Percentiles rank a stretch among this genome's conserved stretches.
These are phyloP conservation scores for Rhingia rostrata DNA, from an alignment of 2,888 invertebrate genomes.

Conservation along the genomic window DNA sequence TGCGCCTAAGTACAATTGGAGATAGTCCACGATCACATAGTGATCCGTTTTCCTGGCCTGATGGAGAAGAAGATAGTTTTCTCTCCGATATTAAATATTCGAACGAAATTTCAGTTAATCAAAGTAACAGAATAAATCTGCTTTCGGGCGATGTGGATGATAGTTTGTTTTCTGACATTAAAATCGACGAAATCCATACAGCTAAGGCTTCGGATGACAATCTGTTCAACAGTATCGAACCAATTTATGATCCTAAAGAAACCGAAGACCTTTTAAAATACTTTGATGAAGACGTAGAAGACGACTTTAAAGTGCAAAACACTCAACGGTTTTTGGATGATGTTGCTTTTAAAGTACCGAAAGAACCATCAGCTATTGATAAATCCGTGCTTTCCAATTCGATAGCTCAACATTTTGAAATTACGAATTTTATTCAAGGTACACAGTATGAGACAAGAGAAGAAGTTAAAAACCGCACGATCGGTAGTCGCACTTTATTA, in stretches of 20 bases:
- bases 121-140: conserved; percentile 17
- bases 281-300: conserved; percentile 71
- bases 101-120: conserved; percentile 14
- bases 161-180: conserved; percentile 72
- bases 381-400: conserved; percentile 22
- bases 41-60: conserved; percentile 51
- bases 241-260: conserved; percentile 52
- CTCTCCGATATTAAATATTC: conserved; percentile 78
- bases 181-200: conserved; percentile 24
- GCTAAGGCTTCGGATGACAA: conserved; percentile 75
- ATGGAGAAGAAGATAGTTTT: conserved; percentile 78
- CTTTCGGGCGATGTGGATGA: conserved; percentile 64
- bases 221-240: conserved; percentile 77
- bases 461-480: conserved; percentile 76
- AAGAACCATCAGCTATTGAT: conserved; percentile 33
- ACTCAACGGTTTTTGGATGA: conserved; percentile 81
- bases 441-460: conserved; percentile 80
- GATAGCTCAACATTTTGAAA: conserved; percentile 42
- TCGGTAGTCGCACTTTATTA: conserved; percentile 13
- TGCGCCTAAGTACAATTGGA: background rate
- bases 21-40: background rate
- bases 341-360: conserved; percentile 78
- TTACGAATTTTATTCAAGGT: conserved; percentile 76
- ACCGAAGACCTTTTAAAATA: conserved; percentile 68
- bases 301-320: conserved; percentile 77